Evolutionary conservation across 2,797 vertebrate genomes (phyloP), one percentile per base, ranked within the genome.

Genomic region (Neosalanx taihuensis): DNA sequence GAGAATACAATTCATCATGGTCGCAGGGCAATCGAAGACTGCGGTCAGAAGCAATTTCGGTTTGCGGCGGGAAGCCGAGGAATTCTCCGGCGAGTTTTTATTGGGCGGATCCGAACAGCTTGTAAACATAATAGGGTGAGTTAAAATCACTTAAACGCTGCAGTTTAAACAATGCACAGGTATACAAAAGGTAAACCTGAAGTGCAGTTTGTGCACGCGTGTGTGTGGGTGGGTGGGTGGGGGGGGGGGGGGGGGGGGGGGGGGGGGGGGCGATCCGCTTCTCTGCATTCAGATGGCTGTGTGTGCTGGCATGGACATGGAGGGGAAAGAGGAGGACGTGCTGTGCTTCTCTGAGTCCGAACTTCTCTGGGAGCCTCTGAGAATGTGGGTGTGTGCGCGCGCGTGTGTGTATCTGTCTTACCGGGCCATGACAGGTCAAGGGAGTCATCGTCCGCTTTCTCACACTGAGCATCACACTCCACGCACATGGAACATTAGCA

Each of bases 391-490:
- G 41, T 66, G 20, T 66, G 41, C 13, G 23, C 30, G 46, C 29
- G 18, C 31, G 53, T 30, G 41, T 62, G 6, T 64, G 26, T 17
- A n/a, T 18, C 15, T 35, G 51, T 41, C 96, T 98, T 92, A 99
- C 97, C 88, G 92, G 90, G 46, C 97, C 97, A 0, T 92, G 92
- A 89, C 97, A 99, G 0, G 96, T 98, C 81, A 96, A 88, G 75
- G 75, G 92, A 91, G 64, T 94, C 93, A 0, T 95, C 95, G 20
- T 98, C 96, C 71, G 95, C 94, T 83, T 90, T 94, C 70, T 99
- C 95, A 79, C 97, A 99, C 84, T 99, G 96, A 5, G 89, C 88
- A 69, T 99, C 97, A 73, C 98, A 99, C 77, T 97, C 96, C 77
- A 97, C 90, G 30, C 98, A 99, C 73, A 95, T 88, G 0, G 96